Evolutionary conservation across 2,113 vertebrate species (phyloP), one percentile per base, ranked within the genome.

Genomic region (Aplodontia rufa): DNA sequence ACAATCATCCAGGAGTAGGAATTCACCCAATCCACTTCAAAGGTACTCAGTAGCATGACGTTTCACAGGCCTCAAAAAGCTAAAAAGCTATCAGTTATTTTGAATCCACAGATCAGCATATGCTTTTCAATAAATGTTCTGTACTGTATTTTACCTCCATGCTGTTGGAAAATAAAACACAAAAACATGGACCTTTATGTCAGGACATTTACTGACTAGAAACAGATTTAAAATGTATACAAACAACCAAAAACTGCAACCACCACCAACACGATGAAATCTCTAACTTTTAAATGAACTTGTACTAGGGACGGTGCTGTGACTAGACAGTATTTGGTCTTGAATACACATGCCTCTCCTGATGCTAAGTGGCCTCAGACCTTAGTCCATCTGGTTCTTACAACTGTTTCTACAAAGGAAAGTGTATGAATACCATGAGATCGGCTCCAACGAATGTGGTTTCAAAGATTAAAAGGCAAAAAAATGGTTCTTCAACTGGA

Each of bases 101-200:
- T 76, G 66, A 95, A 93, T 49, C 26, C 51, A 71, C 9, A 88
- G 45, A 11, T 88, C 76, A 84, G 20, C 22, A 53, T 81, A 79
- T 81, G 24, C 87, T 91, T 96, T 93, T 91, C 35, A 91, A 68
- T 40, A 91, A 95, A 88, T 28, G 81, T 87, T n/a, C n/a, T n/a
- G n/a, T 45, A 68, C 72, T 60, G 30, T 5, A 88, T 16, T 58
- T 24, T 78, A 4, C 49, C 20, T 92, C 13, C 19, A 80, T 72
- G 42, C 13, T 40, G 4, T 62, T 9, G 79, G 26, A 49, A 93
- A 75, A 87, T 22, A 80, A 42, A 91, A 55, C n/a, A 83, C 37
- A 17, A 64, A 69, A 90, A 95, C 66, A 87, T 12, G 6, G n/a
- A 80, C n/a, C 37, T 64, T 90, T 58, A 37, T 20, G 8, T 62